Evolutionary conservation across 2,797 vertebrate species (phyloP).

Genomic region (Tolypeutes matacus): DNA sequence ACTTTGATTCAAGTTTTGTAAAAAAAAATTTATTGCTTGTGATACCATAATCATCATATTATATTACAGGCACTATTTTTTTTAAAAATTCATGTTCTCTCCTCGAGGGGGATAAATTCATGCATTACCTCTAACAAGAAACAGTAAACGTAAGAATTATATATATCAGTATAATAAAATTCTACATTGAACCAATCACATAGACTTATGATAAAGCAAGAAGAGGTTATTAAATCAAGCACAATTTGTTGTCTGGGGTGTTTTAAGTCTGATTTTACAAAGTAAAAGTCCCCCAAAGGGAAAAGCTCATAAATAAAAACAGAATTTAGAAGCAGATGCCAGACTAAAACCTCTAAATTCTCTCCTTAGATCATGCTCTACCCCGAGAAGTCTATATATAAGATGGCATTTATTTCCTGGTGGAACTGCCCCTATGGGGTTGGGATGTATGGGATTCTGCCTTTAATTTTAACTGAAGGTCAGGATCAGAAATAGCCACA

Average conservation of each 20-base stretch:
- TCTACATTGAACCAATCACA: conserved; percentile 77
- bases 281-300: conserved; percentile 63
- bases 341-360: conserved; percentile 79
- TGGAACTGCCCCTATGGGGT: not conserved
- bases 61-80: conserved; percentile 82
- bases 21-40: conserved; percentile 84
- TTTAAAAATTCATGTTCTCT: conserved; percentile 74
- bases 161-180: conserved; percentile 80
- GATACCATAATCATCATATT: conserved; percentile 82
- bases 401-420: conserved; percentile 34
- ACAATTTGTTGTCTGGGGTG: conserved; percentile 60
- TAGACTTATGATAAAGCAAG: conserved; percentile 78
- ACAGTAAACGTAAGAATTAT: conserved; percentile 74
- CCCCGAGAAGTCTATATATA: conserved; percentile 1
- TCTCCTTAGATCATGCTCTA: conserved; percentile 80
- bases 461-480: conserved; percentile 51
- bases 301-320: conserved; percentile 71
- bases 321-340: conserved; percentile 80
- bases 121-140: conserved; percentile 81
- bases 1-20: conserved; percentile 79
- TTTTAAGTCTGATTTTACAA: conserved; percentile 74
- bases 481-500: not conserved
- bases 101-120: conserved; percentile 78
- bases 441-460: not conserved
- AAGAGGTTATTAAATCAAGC: conserved; percentile 76